phyloP scores from a whole-genome alignment of 2,113 vertebrate genomes.

The Mohoua ochrocephala region DNA sequence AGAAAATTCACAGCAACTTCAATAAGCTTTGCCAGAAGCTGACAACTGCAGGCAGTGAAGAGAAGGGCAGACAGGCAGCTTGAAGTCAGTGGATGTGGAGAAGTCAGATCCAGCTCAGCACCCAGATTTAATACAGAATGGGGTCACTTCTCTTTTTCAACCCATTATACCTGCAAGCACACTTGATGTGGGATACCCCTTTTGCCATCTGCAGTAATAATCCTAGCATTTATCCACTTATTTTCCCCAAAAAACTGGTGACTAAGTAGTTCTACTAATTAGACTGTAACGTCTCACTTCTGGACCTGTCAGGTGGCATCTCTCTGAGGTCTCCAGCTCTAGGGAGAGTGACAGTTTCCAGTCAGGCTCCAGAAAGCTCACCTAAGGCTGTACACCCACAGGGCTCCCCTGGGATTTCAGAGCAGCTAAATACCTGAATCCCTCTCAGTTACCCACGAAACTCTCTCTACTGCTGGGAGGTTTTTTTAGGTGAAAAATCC shows the following conservation, averaged over 20 bases:
- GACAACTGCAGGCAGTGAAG: background rate
- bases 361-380: background rate
- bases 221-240: background rate
- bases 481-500: background rate
- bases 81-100: background rate
- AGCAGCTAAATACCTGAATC: background rate
- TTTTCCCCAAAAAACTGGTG: background rate
- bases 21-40: background rate
- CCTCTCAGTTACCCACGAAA: background rate
- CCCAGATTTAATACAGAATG: background rate
- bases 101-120: background rate
- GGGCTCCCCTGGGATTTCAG: background rate
- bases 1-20: background rate
- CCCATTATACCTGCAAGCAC: background rate
- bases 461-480: background rate
- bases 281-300: background rate
- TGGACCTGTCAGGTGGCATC: background rate
- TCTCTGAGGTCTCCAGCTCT: background rate
- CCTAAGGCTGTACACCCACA: background rate
- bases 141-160: background rate
- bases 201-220: background rate
- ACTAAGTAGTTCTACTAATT: background rate
- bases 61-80: background rate
- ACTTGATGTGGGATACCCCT: background rate
- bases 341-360: background rate